Base-by-base conservation (phyloP, 1,140 invertebrate species). In the Microplitis demolitor region DNA sequence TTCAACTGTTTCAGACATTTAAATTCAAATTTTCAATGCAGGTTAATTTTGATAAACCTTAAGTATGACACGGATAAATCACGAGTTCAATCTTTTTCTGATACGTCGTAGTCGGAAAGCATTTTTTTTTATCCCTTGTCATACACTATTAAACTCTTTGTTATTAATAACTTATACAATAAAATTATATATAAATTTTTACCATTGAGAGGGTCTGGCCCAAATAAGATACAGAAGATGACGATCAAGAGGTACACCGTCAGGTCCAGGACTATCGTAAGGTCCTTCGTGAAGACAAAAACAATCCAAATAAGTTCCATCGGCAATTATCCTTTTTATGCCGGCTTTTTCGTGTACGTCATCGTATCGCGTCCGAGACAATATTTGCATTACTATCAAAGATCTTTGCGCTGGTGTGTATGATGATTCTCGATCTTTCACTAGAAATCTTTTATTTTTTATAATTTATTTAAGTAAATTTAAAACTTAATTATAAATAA, bases 221-320 rank as follows among this genome's bases (percentile, higher is more conserved):
- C 97, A 98, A 84, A 97, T 93, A 34, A 95, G 86, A 82, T 96
- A 97, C 13, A 98, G 84, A 0, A 96, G 84, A 89, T 96, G 86
- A 84, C 95, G 88, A 82, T 96, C 93, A 66, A 93, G 90, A 9
- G 90, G 87, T 50, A 90, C 89, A 1, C 92, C 93, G 76, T 91
- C 90, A 4, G 89, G 83, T 31, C 89, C 87, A 4, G 93, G 90
- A 54, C 90, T 88, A 71, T 95, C 91, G 78, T 94, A 93, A 73
- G 91, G 90, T 0, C 95, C 96, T 84, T 98, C 97, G 84, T 99
- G 97, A 34, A 98, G 84, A 2, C 96, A 95, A 84, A 94, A 98
- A 77, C 96, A 96, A 14, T 94, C 95, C 16, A 91, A 76, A 77
- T 97, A 98, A 1, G 93, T 95, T 9, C 91, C 92, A 81, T 97